Base-by-base conservation (phyloP, 2,797 vertebrate species). In the Rachycentron canadum region DNA sequence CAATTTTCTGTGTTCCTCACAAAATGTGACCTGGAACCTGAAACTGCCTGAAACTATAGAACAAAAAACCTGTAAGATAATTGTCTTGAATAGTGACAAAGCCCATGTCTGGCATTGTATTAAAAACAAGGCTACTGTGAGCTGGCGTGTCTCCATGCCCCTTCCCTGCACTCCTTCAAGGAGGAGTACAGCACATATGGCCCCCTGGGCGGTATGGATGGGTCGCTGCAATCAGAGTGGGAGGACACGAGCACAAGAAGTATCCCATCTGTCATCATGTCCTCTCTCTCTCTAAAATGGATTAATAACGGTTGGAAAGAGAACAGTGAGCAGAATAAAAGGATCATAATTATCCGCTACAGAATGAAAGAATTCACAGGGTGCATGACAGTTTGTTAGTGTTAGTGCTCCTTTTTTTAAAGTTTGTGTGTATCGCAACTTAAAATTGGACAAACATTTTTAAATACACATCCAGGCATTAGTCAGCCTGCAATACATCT, bases 151-250 rank as follows among this genome's bases (percentile, higher is more conserved):
- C 82, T 93, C 86, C 88, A 85, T 87, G 82, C 79, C 85, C 87
- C 84, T 75, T 91, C 81, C 53, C 52, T 77, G 87, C 89, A 74
- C 90, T 92, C 89, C 85, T 91, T 86, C 79, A 84, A 90, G 88
- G 85, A 92, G 90, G 84, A 90, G 78, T 73, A 32, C 76, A 52
- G 85, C 90, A 85, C 94, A 95, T 92, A 94, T 91, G 92, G 89
- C 91, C 93, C 92, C 91, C 83, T 83, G 88, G 91, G 91, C 91
- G 45, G 83, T 82, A 84, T 89, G 91, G 91, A 91, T 88, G 84
- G 88, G 86, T 89, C 64, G 76, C 82, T 81, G 87, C 88, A 82
- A 84, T 89, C 83, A 79, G 86, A 86, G 85, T 84, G 74, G 86
- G 85, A 87, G 81, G 89, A 90, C 79, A 85, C 25, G 79, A 87